These are phyloP conservation scores for Athripsodes cinereus DNA, from an alignment of 2,888 invertebrate genomes.

Conservation along the genomic window DNA sequence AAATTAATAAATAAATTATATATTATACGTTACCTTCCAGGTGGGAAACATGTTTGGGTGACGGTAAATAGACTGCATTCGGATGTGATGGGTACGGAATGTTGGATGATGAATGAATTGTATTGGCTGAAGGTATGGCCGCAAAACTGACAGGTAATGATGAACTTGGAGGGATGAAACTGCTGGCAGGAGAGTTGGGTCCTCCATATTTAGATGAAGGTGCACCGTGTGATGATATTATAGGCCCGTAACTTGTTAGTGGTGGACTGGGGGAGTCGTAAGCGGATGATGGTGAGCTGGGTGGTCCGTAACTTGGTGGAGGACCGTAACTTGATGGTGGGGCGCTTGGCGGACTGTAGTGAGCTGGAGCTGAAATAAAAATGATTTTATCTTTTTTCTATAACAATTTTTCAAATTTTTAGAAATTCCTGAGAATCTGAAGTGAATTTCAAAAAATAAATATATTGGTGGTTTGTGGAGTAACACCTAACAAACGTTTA, in stretches of 20 bases:
- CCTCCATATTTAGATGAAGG: background rate
- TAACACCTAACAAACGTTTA: too few relatives aligned
- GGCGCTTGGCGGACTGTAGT: constrained; percentile 33
- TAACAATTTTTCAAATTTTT: too few relatives aligned
- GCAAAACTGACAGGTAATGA: constrained; percentile 6
- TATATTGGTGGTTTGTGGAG: too few relatives aligned
- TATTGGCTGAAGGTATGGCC: background rate
- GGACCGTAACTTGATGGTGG: constrained; percentile 34
- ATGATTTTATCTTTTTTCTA: background rate
- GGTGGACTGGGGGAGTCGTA: constrained; percentile 1
- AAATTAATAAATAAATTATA: background rate
- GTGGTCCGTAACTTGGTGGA: constrained; percentile 39
- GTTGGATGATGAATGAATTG: background rate
- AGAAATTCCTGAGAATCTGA: too few relatives aligned
- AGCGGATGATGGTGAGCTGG: constrained; percentile 31
- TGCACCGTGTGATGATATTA: background rate
- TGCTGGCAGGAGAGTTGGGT: constrained; percentile 6
- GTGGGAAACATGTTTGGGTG: constrained; percentile 31
- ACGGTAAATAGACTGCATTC: constrained; percentile 28
- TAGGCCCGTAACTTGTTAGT: background rate
- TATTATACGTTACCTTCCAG: constrained; percentile 22
- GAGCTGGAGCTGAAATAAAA: constrained; percentile 34
- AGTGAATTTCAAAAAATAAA: too few relatives aligned
- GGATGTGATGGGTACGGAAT: constrained; percentile 10
- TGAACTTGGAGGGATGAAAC: background rate